A percentile compares a stretch with the other conserved stretches of the same genome.
Evolutionary conservation across 2,113 vertebrate genomes (phyloP).

Genomic region (Antechinus stuartii): DNA sequence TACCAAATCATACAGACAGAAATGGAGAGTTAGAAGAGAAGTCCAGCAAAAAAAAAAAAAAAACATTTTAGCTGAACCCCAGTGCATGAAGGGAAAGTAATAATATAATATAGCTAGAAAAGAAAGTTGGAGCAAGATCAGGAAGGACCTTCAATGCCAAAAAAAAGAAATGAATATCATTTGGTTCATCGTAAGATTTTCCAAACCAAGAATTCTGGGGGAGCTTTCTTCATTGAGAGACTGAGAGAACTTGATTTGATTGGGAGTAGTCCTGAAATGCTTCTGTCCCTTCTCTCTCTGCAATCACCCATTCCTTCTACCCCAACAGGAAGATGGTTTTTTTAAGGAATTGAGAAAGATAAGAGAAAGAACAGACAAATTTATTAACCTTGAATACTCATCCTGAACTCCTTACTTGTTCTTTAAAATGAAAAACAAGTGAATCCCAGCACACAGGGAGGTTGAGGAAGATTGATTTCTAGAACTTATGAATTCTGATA

Average conservation of each 20-base stretch:
- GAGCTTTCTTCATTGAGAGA: constrained; percentile 11
- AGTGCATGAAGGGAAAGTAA: background rate
- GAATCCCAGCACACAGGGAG: background rate
- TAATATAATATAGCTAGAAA: background rate
- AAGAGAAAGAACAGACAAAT: background rate
- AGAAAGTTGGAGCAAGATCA: background rate
- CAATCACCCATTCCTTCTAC: background rate
- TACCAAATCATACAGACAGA: background rate
- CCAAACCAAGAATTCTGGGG: constrained; percentile 11
- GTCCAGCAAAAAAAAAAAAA: background rate
- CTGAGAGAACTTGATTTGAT: background rate
- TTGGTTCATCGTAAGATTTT: constrained; percentile 55
- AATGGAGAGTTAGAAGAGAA: background rate
- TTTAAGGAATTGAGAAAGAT: background rate
- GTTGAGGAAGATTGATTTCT: background rate
- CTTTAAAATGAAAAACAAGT: background rate
- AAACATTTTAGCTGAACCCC: background rate
- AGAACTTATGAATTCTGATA: background rate
- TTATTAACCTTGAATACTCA: background rate
- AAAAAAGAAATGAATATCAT: constrained; percentile 17
- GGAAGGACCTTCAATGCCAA: background rate
- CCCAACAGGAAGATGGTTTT: background rate
- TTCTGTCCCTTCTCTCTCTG: background rate
- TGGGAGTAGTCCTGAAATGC: background rate
- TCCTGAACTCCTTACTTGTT: background rate